Conservation (phyloP, 2,888 invertebrate species). For the Phorcus lineatus region DNA sequence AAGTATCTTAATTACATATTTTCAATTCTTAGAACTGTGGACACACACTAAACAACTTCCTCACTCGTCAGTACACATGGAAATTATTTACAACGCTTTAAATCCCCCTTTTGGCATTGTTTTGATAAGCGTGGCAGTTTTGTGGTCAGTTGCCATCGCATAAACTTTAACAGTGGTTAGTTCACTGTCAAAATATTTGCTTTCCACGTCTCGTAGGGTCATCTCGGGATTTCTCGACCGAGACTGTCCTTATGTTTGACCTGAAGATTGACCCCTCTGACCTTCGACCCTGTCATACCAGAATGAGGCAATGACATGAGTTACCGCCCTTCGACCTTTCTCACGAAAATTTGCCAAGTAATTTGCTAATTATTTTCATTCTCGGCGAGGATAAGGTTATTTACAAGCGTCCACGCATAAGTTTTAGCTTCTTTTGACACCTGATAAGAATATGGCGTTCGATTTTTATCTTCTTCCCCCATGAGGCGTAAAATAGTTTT, state of each 20-base stretch:
- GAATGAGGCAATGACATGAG: background rate
- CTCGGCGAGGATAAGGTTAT: background rate
- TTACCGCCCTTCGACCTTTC: background rate
- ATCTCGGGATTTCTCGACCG: background rate
- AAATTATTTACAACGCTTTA: too few relatives aligned
- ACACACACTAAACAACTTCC: too few relatives aligned
- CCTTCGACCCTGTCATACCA: background rate
- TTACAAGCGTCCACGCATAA: background rate
- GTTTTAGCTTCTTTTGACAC: conserved; percentile 2
- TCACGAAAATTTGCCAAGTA: background rate
- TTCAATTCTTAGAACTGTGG: too few relatives aligned
- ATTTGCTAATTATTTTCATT: background rate
- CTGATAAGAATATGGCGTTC: background rate
- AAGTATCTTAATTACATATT: too few relatives aligned
- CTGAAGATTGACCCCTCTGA: background rate
- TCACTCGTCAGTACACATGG: too few relatives aligned
- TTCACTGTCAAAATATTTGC: conserved; percentile 1
- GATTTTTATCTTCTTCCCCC: background rate
- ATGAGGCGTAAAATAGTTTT: background rate
- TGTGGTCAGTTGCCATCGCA: background rate
- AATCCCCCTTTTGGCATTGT: too few relatives aligned
- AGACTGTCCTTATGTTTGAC: background rate
- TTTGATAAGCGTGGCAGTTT: background rate
- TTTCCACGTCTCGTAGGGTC: background rate
- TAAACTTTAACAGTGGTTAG: background rate